A percentile compares a stretch with the other conserved stretches of the same genome.
Evolutionary conservation across 92 coral and sea anemone species (phyloP).

Genomic region (Phenganax subtilis): DNA sequence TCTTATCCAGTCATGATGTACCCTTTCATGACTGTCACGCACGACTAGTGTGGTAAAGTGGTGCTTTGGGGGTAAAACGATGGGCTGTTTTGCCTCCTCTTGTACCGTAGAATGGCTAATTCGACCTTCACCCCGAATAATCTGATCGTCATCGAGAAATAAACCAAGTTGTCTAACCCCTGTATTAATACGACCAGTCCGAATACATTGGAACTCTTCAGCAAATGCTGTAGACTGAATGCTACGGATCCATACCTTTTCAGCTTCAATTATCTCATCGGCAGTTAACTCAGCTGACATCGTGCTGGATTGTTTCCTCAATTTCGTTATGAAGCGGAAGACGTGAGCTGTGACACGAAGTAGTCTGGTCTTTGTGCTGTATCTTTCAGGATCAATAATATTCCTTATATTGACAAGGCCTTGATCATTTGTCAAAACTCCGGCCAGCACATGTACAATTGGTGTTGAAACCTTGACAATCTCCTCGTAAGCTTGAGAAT

Average conservation of each 20-base stretch:
- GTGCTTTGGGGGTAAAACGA: slow-evolving; percentile 21
- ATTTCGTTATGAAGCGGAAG: neutral
- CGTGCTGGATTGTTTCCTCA: neutral
- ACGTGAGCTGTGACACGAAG: slow-evolving; percentile 6
- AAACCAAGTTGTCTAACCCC: slow-evolving; percentile 17
- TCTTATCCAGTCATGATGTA: slow-evolving; percentile 21
- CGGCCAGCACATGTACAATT: slow-evolving; percentile 6
- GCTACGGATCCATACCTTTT: slow-evolving; percentile 6
- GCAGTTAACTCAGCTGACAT: neutral
- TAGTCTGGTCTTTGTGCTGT: slow-evolving; percentile 9
- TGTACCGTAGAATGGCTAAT: neutral
- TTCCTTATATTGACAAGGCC: neutral
- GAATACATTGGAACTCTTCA: slow-evolving; percentile 10
- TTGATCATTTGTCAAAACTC: neutral
- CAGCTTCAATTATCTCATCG: slow-evolving; percentile 5
- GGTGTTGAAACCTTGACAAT: neutral
- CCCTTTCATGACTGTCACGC: slow-evolving; percentile 1
- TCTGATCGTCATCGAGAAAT: neutral
- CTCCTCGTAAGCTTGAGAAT: neutral
- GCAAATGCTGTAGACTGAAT: slow-evolving; percentile 25
- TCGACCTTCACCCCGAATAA: slow-evolving; percentile 22
- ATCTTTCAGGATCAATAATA: neutral
- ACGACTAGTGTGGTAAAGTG: slow-evolving; percentile 4
- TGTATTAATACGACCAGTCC: neutral
- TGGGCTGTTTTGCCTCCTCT: slow-evolving; percentile 19